Conservation (phyloP, 30 jellyfish, hydroid and myxozoan species). For the Cassiopea xamachana region DNA sequence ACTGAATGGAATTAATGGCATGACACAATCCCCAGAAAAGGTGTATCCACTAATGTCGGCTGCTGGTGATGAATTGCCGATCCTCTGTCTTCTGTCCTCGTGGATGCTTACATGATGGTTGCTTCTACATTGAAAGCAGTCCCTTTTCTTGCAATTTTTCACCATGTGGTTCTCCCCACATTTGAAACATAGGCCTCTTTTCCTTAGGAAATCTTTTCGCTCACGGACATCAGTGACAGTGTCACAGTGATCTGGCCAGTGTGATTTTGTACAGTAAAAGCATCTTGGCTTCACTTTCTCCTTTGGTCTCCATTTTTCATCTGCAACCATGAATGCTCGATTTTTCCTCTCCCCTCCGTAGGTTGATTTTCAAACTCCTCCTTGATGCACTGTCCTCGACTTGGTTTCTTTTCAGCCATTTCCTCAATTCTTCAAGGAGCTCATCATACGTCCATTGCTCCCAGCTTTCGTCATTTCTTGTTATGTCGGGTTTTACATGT, state of each 20-base stretch:
- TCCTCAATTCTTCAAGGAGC: conserved; percentile 9
- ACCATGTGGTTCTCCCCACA: conserved; percentile 43
- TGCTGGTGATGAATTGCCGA: too few species aligned
- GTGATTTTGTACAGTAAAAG: conserved; percentile 38
- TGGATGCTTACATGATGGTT: conserved; percentile 51
- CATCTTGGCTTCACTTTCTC: conserved; percentile 37
- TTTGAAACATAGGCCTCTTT: conserved; percentile 28
- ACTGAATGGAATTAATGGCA: conserved; percentile 32
- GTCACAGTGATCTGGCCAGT: conserved; percentile 52
- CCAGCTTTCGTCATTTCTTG: conserved; percentile 33
- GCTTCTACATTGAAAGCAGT: conserved; percentile 35
- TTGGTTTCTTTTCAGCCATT: conserved; percentile 2
- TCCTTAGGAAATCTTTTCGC: background rate
- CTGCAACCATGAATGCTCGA: background rate
- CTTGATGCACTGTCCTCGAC: background rate
- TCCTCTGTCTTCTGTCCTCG: conserved; percentile 13
- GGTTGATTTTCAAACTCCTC: background rate
- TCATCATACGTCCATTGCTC: conserved; percentile 14
- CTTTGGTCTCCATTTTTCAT: background rate
- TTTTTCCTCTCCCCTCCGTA: background rate
- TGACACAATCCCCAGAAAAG: conserved; percentile 11
- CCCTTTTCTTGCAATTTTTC: conserved; percentile 30
- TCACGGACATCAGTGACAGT: background rate
- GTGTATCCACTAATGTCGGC: conserved; percentile 27
- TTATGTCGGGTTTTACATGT: conserved; percentile 8